Base-by-base conservation (phyloP, 2,888 invertebrate species). In the Drosophila histrio region DNA sequence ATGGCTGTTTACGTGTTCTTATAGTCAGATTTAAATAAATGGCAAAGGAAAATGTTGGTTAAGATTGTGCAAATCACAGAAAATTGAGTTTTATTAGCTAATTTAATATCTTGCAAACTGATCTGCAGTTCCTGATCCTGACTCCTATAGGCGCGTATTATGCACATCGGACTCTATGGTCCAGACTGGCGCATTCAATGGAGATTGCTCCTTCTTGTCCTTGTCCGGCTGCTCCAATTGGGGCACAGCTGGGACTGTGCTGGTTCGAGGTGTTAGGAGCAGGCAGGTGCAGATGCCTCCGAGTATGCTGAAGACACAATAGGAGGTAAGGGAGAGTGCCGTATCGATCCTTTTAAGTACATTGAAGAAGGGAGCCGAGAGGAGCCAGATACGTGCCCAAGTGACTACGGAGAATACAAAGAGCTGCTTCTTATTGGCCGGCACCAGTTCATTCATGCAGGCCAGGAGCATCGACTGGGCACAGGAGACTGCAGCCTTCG, bases 301-400 rank as follows among this genome's bases (percentile, higher is more conserved):
- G 21, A 91, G 66, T 30, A 91, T 86, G 61, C 90, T 90, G 3
- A 91, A 76, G 5, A 86, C 68, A 24, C 90, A 87, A 41, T 91
- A 92, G 8, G 90, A 87, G 47, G 89, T 90, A 30, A 92, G 72
- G 5, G 92, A 91, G 30, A 92, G 70, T 2, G 92, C 90, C 0
- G 89, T 86, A 61, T 91, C 89, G 68, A 91, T 85, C 43, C 86
- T 89, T 61, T 87, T 90, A 0, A 92, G 80, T 3, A 91, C 90
- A 64, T 91, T 91, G 43, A 92, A 89, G 64, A 92, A 92, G 3
- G 92, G 92, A 0, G 92, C 91, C n/a, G 90, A 88, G 6, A 92
- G 77, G 17, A 92, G 79, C 89, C 91, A 91, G 8, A 92, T 72
- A 6, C 92, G 81, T 2, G 92, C 90, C 89, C 90, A 92, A 4